These are phyloP conservation scores for Ptiloglossa arizonensis DNA, from an alignment of 1,140 invertebrate species.

Conservation along the genomic window DNA sequence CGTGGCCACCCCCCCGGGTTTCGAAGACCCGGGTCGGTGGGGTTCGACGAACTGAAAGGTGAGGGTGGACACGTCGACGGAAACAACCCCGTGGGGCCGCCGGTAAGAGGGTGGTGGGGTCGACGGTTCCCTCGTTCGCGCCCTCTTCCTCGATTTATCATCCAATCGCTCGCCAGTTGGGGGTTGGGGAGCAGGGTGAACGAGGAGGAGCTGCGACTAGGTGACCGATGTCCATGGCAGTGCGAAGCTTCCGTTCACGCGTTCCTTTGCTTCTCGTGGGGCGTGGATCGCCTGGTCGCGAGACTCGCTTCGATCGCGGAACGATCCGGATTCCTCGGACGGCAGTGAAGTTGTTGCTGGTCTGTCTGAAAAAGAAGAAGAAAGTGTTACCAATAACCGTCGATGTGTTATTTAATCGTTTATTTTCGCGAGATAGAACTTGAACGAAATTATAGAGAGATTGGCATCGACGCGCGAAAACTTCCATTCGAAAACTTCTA, in stretches of 20 bases:
- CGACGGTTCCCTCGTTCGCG: slow-evolving; percentile 15
- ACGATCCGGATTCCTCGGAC: slow-evolving; percentile 46
- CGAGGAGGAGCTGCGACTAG: slow-evolving; percentile 46
- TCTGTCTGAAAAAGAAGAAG: slow-evolving; percentile 71
- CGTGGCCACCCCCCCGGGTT: not conserved
- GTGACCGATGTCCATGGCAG: slow-evolving; percentile 64
- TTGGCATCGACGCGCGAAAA: too few relatives aligned
- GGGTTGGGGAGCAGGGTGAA: too few relatives aligned
- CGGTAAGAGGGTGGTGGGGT: too few relatives aligned
- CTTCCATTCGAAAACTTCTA: too few relatives aligned
- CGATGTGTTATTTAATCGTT: not conserved
- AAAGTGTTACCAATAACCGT: slow-evolving; percentile 8
- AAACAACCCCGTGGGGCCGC: too few relatives aligned
- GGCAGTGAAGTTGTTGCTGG: slow-evolving; percentile 74
- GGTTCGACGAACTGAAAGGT: not conserved
- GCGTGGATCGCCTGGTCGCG: slow-evolving; percentile 32
- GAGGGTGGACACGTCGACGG: not conserved
- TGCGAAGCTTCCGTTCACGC: slow-evolving; percentile 54
- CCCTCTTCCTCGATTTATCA: slow-evolving; percentile 22
- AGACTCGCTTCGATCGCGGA: slow-evolving; percentile 22
- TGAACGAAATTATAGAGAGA: too few relatives aligned
- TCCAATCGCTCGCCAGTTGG: not conserved
- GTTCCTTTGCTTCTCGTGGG: slow-evolving; percentile 34
- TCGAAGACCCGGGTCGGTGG: not conserved
- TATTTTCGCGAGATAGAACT: too few relatives aligned